These are phyloP conservation scores for Zapornia atra DNA, from an alignment of 2,113 vertebrate genomes.

Conservation along the genomic window DNA sequence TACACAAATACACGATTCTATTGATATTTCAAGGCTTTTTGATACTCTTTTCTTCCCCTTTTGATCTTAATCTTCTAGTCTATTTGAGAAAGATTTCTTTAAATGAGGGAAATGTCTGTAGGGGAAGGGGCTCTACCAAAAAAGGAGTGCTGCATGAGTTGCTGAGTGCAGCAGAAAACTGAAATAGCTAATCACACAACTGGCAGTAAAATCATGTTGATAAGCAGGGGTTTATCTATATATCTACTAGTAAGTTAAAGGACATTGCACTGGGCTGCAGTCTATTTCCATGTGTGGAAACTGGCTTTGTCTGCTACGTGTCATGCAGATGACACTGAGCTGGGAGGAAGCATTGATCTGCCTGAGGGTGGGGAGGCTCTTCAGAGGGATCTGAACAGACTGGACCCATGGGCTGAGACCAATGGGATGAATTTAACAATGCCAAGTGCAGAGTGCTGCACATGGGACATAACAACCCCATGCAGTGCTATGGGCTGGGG, in stretches of 20 bases:
- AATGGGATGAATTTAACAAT: too few relatives aligned
- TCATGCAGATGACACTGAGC: too few relatives aligned
- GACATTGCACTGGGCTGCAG: conserved; percentile 14
- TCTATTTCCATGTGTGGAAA: conserved; percentile 40
- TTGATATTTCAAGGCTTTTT: background rate
- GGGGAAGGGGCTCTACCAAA: background rate
- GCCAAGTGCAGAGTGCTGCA: too few relatives aligned
- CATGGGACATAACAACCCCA: too few relatives aligned
- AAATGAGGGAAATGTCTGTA: background rate
- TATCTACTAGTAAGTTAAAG: conserved; percentile 42
- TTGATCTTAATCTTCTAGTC: background rate
- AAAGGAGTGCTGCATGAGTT: background rate
- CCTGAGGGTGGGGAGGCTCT: too few relatives aligned
- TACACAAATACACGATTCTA: background rate
- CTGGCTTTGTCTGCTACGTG: background rate
- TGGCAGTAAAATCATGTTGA: conserved; percentile 11
- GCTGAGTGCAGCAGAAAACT: conserved; percentile 43
- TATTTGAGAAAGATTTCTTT: background rate
- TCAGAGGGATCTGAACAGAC: too few relatives aligned
- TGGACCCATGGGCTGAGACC: too few relatives aligned
- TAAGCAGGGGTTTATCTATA: conserved; percentile 44
- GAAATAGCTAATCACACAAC: conserved; percentile 7
- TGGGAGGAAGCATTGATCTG: too few relatives aligned
- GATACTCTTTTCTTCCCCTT: background rate
- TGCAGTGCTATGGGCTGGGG: too few relatives aligned